Conservation (phyloP, 2,797 vertebrate species). For the Hafferia zeledoni region DNA sequence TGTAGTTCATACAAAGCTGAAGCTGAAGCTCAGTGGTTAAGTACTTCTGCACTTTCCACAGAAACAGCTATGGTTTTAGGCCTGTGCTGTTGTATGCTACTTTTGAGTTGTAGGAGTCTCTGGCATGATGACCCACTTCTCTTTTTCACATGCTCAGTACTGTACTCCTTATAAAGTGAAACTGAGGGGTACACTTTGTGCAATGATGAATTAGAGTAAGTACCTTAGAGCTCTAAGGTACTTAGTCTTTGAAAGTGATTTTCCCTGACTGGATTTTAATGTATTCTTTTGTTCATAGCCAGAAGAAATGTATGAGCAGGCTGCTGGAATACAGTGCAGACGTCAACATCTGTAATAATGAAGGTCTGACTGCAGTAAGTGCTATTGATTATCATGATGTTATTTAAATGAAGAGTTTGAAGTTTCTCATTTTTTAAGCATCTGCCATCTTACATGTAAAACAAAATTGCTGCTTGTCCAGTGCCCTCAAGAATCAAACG, state of each 20-base stretch:
- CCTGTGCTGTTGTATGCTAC: not conserved
- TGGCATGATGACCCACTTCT: not conserved
- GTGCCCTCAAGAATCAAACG: not conserved
- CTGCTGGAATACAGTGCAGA: conserved; percentile 94
- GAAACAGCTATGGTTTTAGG: not conserved
- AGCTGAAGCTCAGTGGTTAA: not conserved
- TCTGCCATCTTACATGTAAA: not conserved
- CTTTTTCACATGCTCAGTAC: not conserved
- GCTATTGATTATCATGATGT: not conserved
- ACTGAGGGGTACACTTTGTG: not conserved
- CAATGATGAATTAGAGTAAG: not conserved
- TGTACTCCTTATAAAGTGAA: not conserved
- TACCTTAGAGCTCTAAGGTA: not conserved
- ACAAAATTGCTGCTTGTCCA: not conserved
- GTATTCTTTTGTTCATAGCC: conserved; percentile 77
- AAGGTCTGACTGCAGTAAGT: conserved; percentile 97
- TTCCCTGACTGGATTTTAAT: not conserved
- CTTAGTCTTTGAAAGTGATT: not conserved
- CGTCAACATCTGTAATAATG: conserved; percentile 98
- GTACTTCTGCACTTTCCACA: not conserved
- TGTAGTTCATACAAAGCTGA: not conserved
- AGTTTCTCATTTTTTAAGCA: not conserved
- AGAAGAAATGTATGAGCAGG: conserved; percentile 99
- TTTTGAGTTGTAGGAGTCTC: not conserved
- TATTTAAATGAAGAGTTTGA: not conserved